These are phyloP conservation scores for Rhagologus leucostigma DNA, from an alignment of 2,113 vertebrate genomes.

Conservation along the genomic window DNA sequence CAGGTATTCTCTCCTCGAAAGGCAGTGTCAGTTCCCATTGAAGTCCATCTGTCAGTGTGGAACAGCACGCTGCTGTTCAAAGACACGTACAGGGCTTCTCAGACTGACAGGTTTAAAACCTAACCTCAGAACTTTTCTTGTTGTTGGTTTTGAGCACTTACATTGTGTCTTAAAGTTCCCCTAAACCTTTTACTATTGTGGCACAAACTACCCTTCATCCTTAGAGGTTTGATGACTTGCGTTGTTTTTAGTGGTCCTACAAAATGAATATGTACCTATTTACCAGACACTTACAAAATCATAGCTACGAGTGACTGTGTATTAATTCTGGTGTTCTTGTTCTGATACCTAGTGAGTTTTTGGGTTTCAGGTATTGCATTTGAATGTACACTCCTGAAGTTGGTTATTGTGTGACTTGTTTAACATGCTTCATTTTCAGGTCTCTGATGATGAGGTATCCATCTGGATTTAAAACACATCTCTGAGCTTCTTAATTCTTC, in stretches of 20 bases:
- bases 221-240: background rate
- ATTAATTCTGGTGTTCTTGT: background rate
- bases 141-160: background rate
- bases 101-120: background rate
- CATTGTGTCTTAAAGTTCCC: background rate
- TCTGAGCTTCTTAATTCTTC: slow-evolving; percentile 16
- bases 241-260: background rate
- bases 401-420: background rate
- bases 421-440: slow-evolving; percentile 28
- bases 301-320: background rate
- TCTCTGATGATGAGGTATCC: slow-evolving; percentile 29
- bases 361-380: background rate
- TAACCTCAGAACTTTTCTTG: background rate
- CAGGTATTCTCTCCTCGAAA: background rate
- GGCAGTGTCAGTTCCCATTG: background rate
- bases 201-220: background rate
- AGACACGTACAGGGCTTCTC: background rate
- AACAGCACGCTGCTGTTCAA: background rate
- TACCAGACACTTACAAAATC: background rate
- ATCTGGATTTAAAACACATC: slow-evolving; percentile 2
- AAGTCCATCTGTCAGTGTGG: background rate
- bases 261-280: background rate
- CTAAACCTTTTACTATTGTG: background rate
- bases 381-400: background rate
- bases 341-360: background rate